A percentile compares a stretch with the other conserved stretches of the same genome.
phyloP scores from a whole-genome alignment of 2,113 vertebrate genomes.

The Odocoileus virginianus region DNA sequence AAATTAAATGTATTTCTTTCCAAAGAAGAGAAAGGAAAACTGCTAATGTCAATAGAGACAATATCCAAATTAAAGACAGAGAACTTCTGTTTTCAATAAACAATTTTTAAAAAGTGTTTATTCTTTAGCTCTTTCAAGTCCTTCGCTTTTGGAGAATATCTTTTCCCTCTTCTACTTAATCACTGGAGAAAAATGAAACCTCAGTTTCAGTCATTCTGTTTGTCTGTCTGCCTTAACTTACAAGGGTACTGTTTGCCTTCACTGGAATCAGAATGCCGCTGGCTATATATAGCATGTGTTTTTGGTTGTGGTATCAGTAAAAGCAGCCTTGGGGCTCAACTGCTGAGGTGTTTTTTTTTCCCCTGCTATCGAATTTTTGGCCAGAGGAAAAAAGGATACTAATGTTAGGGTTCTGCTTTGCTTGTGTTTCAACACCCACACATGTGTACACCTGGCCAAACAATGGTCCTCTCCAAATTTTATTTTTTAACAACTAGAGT shows the following conservation, averaged over 20 bases:
- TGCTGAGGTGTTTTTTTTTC: not conserved
- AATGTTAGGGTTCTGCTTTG: slow-evolving; percentile 13
- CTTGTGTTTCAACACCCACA: slow-evolving; percentile 9
- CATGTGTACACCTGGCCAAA: not conserved
- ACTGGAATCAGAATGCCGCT: not conserved
- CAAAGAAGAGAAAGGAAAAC: slow-evolving; percentile 29
- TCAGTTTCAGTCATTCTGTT: slow-evolving; percentile 18
- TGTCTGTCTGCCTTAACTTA: slow-evolving; percentile 27
- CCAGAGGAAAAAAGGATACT: slow-evolving; percentile 13
- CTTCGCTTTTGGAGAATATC: not conserved
- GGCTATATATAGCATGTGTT: not conserved
- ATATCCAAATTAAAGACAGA: slow-evolving; percentile 3
- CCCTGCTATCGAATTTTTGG: not conserved
- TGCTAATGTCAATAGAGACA: not conserved
- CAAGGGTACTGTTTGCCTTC: slow-evolving; percentile 22
- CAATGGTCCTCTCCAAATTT: not conserved
- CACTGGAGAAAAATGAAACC: not conserved
- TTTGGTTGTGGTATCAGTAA: not conserved
- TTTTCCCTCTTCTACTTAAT: slow-evolving; percentile 13
- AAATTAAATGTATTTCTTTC: slow-evolving; percentile 23
- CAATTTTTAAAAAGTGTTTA: not conserved
- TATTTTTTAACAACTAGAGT: slow-evolving; percentile 31
- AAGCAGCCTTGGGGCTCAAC: not conserved
- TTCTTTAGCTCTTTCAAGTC: not conserved
- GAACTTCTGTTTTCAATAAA: not conserved